Conservation (phyloP, 2,888 invertebrate genomes). For the Brachylomia viminalis region DNA sequence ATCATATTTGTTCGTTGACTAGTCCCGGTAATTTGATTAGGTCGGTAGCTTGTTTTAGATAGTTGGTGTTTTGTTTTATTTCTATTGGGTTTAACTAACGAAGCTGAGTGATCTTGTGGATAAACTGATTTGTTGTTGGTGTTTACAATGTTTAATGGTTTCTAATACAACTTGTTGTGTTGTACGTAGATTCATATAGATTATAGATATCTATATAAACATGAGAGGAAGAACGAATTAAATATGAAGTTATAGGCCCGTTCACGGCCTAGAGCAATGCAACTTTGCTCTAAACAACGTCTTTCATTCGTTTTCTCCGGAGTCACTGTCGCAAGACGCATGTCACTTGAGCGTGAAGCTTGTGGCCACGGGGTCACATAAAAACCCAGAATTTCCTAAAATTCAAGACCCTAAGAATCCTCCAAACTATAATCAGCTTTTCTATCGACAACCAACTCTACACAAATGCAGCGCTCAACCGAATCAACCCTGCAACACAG, state of each 20-base stretch:
- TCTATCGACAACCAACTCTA: background rate
- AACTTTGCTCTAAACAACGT: background rate
- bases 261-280: background rate
- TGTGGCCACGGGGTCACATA: too few relatives aligned
- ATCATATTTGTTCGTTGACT: constrained; percentile 69
- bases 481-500: background rate
- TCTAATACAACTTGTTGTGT: background rate
- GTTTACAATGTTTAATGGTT: background rate
- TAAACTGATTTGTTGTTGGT: constrained; percentile 15
- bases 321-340: background rate
- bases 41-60: constrained; percentile 61
- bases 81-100: constrained; percentile 32
- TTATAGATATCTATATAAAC: too few relatives aligned
- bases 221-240: background rate
- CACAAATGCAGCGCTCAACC: background rate
- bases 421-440: background rate
- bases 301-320: background rate
- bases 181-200: too few relatives aligned
- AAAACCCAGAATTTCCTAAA: background rate
- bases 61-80: constrained; percentile 59
- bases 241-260: background rate
- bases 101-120: constrained; percentile 23
- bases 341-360: background rate
- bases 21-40: constrained; percentile 70
- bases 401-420: background rate